A percentile compares a stretch with the other conserved stretches of the same genome.
Conservation (phyloP, 1,140 invertebrate species). For the Drosophila kepulauana region DNA sequence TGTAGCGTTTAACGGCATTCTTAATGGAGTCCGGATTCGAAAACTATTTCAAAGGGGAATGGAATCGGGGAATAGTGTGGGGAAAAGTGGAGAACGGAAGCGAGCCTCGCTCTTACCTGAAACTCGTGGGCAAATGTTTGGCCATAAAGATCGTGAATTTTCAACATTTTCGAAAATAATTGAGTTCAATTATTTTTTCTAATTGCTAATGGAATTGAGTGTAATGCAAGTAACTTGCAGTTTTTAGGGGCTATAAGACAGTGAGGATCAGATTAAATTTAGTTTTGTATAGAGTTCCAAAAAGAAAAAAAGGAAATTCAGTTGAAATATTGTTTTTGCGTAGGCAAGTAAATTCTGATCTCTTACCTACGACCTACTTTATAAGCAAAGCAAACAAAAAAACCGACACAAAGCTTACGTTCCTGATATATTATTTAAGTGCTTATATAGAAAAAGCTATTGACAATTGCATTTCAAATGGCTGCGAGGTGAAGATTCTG, state of each 20-base stretch:
- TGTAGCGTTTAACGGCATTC: slow-evolving; percentile 62
- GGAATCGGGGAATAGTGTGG: not conserved
- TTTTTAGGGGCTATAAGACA: not conserved
- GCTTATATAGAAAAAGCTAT: too few relatives aligned
- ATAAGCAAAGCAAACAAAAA: not conserved
- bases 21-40: slow-evolving; percentile 62
- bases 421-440: too few relatives aligned
- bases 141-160: slow-evolving; percentile 31
- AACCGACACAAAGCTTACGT: not conserved
- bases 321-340: too few relatives aligned
- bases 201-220: not conserved
- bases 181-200: slow-evolving; percentile 5
- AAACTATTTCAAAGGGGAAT: slow-evolving; percentile 45
- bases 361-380: too few relatives aligned
- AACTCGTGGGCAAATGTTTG: slow-evolving; percentile 52
- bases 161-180: slow-evolving; percentile 28
- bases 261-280: not conserved
- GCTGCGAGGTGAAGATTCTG: too few relatives aligned
- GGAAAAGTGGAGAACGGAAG: too few relatives aligned
- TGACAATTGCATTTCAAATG: too few relatives aligned
- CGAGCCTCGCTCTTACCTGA: slow-evolving; percentile 60
- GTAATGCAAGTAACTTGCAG: not conserved
- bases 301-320: not conserved
- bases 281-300: not conserved
- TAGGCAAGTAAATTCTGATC: too few relatives aligned